These are phyloP conservation scores for Glomeris maerens DNA, from an alignment of 1,140 invertebrate genomes.

Conservation along the genomic window DNA sequence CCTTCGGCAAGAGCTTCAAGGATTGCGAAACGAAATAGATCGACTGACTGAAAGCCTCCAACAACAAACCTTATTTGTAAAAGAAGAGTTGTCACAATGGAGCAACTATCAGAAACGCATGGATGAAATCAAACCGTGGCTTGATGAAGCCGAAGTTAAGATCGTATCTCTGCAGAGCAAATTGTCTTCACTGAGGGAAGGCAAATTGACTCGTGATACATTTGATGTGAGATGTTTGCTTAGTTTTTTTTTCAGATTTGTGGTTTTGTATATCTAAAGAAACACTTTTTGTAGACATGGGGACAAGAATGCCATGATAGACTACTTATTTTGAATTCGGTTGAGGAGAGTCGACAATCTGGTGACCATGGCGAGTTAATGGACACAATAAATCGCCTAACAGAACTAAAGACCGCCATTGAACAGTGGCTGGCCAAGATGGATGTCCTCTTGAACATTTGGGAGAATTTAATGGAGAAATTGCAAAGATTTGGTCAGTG, in stretches of 20 bases:
- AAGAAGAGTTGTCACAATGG: constrained; percentile 65
- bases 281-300: too few species aligned
- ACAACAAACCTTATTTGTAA: constrained; percentile 51
- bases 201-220: constrained; percentile 35
- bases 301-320: too few species aligned
- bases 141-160: constrained; percentile 68
- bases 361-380: constrained; percentile 11
- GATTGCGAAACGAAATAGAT: constrained; percentile 34
- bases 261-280: too few species aligned
- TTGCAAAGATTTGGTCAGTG: constrained; percentile 26
- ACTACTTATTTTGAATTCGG: too few species aligned
- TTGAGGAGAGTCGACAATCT: constrained; percentile 4
- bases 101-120: constrained; percentile 60
- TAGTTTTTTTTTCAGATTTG: background rate
- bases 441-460: constrained; percentile 59
- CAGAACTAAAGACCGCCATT: constrained; percentile 10
- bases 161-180: constrained; percentile 45
- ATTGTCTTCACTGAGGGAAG: constrained; percentile 55
- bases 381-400: constrained; percentile 12
- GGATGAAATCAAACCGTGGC: constrained; percentile 68
- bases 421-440: constrained; percentile 32
- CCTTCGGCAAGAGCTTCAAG: constrained; percentile 13
- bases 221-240: background rate
- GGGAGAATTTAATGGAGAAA: constrained; percentile 51
- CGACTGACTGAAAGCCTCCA: constrained; percentile 52